Base-by-base conservation (phyloP, 2,113 vertebrate genomes). In the Stigmatopora argus region DNA sequence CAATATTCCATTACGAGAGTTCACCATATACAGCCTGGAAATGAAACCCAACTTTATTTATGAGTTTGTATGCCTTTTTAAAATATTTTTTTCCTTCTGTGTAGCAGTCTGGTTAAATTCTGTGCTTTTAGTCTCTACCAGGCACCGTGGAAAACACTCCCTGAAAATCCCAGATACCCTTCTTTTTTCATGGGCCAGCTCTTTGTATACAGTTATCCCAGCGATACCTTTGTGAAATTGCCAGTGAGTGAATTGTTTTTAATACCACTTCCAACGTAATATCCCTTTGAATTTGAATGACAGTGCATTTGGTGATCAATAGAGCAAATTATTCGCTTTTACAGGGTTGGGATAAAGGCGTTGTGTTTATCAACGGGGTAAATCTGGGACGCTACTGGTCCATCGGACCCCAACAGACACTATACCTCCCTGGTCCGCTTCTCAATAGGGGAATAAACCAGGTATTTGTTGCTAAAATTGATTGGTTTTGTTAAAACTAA, bases 311-410 rank as follows among this genome's bases (percentile, higher is more conserved):
- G 35, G 38, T 15, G 59, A 14, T 59, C 17, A 64, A 13, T 53
- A 23, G 1, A 3, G 10, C 13, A 4, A 31, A 12, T 45, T 31
- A 11, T 26, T 15, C 57, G 62, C 18, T 8, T 49, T 72, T 73
- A 21, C 67, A 99, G 96, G 93, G 93, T 78, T 99, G 95, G 95
- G 91, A 90, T n/a, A 98, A 98, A 82, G 96, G 96, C 41, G 94
- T 94, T 1, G 90, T 97, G 10, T 96, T 98, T 19, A 76, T 96
- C 81, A 98, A 98, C 0, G 92, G 92, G 1, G 80, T 90, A 70
- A 98, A 98, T 82, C 89, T 98, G 8, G 96, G 96, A 5, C 92
- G 95, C 10, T 98, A 97, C 80, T 98, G 96, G 96, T 92, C 93
- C n/a, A 84, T 95, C 2, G 96, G 96, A 19, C 96, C 96, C 52